A percentile compares a stretch with the other conserved stretches of the same genome.
Evolutionary conservation across 2,797 vertebrate genomes (phyloP).

Genomic region (Antrozous pallidus): DNA sequence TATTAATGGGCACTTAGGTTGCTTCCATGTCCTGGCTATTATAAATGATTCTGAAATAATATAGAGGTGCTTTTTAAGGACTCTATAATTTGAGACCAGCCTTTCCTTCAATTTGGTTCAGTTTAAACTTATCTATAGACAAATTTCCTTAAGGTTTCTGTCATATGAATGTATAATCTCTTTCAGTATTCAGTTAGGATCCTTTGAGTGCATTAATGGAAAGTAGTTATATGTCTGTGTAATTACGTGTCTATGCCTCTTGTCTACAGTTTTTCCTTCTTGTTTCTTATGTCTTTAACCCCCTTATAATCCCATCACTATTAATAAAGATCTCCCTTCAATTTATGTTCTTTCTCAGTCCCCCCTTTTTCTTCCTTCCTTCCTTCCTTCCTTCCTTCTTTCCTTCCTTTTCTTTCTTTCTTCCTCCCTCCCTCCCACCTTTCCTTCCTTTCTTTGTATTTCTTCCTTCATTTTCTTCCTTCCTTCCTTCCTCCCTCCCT

Average conservation of each 20-base stretch:
- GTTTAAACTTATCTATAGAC: neutral
- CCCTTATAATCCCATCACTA: neutral
- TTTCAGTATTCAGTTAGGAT: neutral
- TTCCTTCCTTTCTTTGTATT: neutral
- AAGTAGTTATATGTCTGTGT: neutral
- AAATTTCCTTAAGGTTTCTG: neutral
- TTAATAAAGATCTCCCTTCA: neutral
- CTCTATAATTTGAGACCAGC: neutral
- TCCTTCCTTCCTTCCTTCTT: neutral
- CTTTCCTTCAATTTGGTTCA: neutral
- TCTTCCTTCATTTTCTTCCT: too few species aligned
- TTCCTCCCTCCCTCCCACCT: neutral
- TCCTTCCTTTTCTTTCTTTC: neutral
- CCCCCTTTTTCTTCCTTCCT: neutral
- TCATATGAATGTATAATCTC: neutral
- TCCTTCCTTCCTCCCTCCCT: neutral
- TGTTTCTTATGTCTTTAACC: neutral
- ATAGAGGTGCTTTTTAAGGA: neutral
- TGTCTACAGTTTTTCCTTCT: neutral
- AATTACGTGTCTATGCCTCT: neutral
- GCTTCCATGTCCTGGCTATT: neutral
- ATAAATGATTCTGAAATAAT: neutral
- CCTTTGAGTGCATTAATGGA: neutral
- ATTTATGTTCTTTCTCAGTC: neutral
- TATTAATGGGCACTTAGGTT: neutral